Base-by-base conservation (phyloP, 2,888 invertebrate species). In the Aleiodes leptofemur region DNA sequence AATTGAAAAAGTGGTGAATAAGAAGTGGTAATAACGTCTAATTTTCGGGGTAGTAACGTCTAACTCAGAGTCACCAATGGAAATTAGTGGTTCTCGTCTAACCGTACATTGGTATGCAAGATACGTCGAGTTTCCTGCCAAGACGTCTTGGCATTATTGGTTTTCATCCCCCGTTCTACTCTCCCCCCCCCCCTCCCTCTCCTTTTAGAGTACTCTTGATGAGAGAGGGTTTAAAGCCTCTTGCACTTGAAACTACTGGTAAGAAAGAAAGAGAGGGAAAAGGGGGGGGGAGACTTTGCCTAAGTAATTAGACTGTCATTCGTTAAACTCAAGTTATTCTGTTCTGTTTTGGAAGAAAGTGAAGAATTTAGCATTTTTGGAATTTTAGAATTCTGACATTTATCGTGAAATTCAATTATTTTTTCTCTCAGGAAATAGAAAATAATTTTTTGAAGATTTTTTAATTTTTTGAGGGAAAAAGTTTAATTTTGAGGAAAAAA, bases 231-330 rank as follows among this genome's bases (percentile, higher is more conserved):
- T 50, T 31, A 61, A 6, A 57, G 57, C 29, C 4, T n/a, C 23
- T 43, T 50, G 34, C 11, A 50, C 50, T 23, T 38, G 61, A 34
- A 16, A 16, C 53, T 53, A 53, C 51, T 16, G 16, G 38, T 14
- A 48, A 23, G 72, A 59, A 69, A 57, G n/a, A n/a, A 56, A 57
- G 71, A 31, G 64, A 53, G 69, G 72, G 23, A 23, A 23, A 23
- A 2, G 55, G 59, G 64, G 50, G 51, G 69, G 61, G 72, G 81
- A 84, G 86, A 84, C 85, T 85, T 85, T 81, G 82, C 83, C 83
- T 83, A 83, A 87, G 88, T 87, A 88, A 88, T 88, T 87, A 88
- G 87, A 87, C 86, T 86, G 85, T 83, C 83, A 86, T 86, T 86
- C 85, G 85, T 86, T 87, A 85, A 16, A 14, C 31, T 71, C 51